Evolutionary conservation across 2,113 vertebrate genomes (phyloP).

Genomic region (Hepsetus odoe): DNA sequence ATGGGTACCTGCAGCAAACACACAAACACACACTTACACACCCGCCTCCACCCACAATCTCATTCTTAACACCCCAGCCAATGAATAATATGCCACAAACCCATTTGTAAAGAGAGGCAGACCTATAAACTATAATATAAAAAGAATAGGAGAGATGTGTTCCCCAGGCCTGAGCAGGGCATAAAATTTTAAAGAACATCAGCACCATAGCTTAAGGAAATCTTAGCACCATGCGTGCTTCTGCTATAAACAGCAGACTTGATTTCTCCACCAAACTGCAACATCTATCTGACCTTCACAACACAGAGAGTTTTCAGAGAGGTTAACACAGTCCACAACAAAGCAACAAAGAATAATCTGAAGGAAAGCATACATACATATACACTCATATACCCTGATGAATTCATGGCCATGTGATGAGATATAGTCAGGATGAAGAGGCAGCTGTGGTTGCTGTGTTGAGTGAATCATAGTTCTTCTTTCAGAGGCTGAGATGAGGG

Average conservation of each 20-base stretch:
- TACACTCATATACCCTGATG: background rate
- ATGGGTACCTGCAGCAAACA: background rate
- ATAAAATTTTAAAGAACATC: conserved; percentile 59
- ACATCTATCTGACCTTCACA: background rate
- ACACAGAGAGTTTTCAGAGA: background rate
- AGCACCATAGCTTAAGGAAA: conserved; percentile 43
- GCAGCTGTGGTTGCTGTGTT: conserved; percentile 39
- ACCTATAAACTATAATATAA: conserved; percentile 55
- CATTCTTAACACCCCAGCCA: conserved; percentile 5
- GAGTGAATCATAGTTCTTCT: conserved; percentile 44
- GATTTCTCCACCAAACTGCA: background rate
- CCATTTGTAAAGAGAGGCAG: conserved; percentile 44
- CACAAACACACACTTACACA: background rate
- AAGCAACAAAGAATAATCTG: conserved; percentile 9
- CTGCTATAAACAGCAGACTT: conserved; percentile 7
- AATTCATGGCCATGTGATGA: conserved; percentile 26
- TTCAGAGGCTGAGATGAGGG: conserved; percentile 30
- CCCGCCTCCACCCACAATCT: background rate
- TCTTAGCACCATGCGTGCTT: conserved; percentile 52
- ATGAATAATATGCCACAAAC: conserved; percentile 49
- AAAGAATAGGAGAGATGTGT: conserved; percentile 48
- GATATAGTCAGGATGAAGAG: conserved; percentile 36
- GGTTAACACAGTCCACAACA: conserved; percentile 6
- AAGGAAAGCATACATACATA: background rate
- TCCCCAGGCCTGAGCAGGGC: conserved; percentile 33